Evolutionary conservation across 2,113 vertebrate species (phyloP), one percentile per base, ranked within the genome.

Genomic region (Anoura caudifer): DNA sequence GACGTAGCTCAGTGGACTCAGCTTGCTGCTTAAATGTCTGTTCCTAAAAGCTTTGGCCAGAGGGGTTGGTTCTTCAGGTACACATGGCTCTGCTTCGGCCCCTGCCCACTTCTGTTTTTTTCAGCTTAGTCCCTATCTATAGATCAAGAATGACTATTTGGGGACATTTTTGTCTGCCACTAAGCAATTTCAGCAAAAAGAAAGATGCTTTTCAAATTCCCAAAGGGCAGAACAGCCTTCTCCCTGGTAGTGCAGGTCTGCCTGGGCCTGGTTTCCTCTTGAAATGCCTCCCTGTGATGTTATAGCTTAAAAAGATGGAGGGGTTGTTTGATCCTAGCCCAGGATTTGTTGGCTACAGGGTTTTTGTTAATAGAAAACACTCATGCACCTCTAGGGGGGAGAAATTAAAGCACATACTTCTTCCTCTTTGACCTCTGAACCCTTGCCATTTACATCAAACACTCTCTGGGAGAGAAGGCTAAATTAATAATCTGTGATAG

Each of bases 291-390:
- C 73, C 67, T 97, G 88, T 98, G 97, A 97, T 97, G 97, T 96
- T 96, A 2, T 63, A 84, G 96, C 96, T 96, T 97, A 87, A 97
- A 97, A 97, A 93, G 92, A 95, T 95, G 96, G 93, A 94, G 36
- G 36, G 80, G 52, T 43, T 7, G 56, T 97, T 97, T 98, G 97
- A 97, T 97, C 96, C 95, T 69, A 89, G 94, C 91, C 96, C 94
- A 86, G 95, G 90, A 96, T 97, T 97, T 97, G 95, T 95, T 97
- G 90, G 96, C 95, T 95, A 94, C 93, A 90, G 97, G 97, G 94
- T 97, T 97, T 97, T 97, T 95, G 94, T 96, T 97, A 98, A 96
- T 97, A 96, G 97, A 96, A 97, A 96, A 96, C 97, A 97, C 63
- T 96, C 95, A 16, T 15, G 87, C 75, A 93, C 95, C 95, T 97